These are phyloP conservation scores for Hydropsyche tenuis DNA, from an alignment of 1,140 invertebrate species.

Conservation along the genomic window DNA sequence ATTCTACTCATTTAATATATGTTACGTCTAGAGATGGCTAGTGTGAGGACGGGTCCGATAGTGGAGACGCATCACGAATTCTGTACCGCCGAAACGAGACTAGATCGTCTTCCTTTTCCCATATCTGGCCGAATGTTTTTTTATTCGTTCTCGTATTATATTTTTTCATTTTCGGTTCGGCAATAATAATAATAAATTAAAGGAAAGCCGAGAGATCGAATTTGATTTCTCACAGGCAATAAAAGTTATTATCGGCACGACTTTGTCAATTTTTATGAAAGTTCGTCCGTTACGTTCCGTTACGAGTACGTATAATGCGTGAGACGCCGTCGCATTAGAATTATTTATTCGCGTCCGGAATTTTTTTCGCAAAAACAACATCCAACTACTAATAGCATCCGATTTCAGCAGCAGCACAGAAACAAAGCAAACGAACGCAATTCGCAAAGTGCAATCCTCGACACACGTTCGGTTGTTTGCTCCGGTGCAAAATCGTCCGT, in stretches of 20 bases:
- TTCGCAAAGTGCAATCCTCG: too few species aligned
- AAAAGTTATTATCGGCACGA: slow-evolving; percentile 13
- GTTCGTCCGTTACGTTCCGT: neutral
- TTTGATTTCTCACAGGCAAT: slow-evolving; percentile 9
- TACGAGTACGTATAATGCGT: too few species aligned
- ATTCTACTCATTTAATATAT: too few species aligned
- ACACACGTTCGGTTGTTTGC: too few species aligned
- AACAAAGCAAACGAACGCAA: too few species aligned
- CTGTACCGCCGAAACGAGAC: neutral
- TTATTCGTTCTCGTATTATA: neutral
- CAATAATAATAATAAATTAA: slow-evolving; percentile 20
- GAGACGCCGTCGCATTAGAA: too few species aligned
- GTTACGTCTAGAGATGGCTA: neutral
- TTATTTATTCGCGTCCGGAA: too few species aligned
- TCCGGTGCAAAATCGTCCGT: too few species aligned
- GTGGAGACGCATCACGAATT: slow-evolving; percentile 9
- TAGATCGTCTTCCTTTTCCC: neutral
- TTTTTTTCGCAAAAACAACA: too few species aligned
- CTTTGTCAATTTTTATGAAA: slow-evolving; percentile 1
- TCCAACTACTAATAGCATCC: too few species aligned
- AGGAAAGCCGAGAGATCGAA: slow-evolving; percentile 10
- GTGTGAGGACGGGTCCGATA: neutral
- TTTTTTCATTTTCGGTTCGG: neutral
- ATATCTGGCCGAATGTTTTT: neutral
- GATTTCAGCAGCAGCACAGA: too few species aligned